Conservation (phyloP, 2,113 vertebrate species). For the Stegostoma tigrinum region DNA sequence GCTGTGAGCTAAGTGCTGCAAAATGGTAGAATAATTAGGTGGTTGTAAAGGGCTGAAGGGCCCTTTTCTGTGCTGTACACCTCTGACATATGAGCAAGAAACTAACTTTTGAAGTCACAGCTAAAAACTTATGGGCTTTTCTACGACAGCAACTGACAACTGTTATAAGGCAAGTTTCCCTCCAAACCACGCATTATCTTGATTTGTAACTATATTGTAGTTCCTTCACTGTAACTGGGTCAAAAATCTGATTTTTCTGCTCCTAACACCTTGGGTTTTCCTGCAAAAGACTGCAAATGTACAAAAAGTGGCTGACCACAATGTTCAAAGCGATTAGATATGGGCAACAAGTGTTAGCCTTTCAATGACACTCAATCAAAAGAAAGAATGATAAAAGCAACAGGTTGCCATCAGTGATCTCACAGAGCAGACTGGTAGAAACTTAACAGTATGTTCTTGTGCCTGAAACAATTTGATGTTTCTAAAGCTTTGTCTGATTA, state of each 20-base stretch:
- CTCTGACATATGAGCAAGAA: no score
- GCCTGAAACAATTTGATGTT: background rate
- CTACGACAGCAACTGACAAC: background rate
- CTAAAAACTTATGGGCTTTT: background rate
- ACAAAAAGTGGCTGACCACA: background rate
- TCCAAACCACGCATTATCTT: background rate
- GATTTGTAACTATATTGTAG: background rate
- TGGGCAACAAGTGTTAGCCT: background rate
- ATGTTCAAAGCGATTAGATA: background rate
- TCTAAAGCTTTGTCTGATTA: background rate
- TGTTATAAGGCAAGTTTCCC: background rate
- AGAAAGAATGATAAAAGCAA: no score
- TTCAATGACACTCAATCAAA: background rate
- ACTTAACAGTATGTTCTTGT: background rate
- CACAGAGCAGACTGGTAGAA: background rate
- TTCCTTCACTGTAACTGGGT: background rate
- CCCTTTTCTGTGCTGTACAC: no score
- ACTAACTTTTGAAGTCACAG: background rate
- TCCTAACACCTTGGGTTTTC: background rate
- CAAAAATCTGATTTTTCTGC: background rate
- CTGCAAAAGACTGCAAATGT: background rate
- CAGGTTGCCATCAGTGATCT: background rate
- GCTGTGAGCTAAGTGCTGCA: no score
- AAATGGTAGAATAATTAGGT: no score
- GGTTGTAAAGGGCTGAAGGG: no score